Evolutionary conservation across 1,140 invertebrate genomes (phyloP).

Genomic region (Drosophila nannoptera): DNA sequence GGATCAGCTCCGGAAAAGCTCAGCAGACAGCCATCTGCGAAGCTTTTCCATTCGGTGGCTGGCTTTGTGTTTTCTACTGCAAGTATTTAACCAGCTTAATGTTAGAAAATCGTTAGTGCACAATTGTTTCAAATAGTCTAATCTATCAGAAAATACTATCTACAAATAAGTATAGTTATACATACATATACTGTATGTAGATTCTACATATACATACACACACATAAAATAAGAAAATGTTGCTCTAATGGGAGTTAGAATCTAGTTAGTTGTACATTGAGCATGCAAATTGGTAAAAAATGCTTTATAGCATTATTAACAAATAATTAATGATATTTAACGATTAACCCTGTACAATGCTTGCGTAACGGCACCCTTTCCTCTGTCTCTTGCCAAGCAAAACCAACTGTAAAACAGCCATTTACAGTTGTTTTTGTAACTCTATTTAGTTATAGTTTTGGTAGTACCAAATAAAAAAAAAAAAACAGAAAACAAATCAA

Average conservation of each 20-base stretch:
- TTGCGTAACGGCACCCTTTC: neutral
- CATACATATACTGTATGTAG: neutral
- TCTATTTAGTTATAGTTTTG: constrained; percentile 51
- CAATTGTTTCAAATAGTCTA: constrained; percentile 41
- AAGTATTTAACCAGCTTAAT: constrained; percentile 26
- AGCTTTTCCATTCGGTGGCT: constrained; percentile 22
- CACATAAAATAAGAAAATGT: constrained; percentile 2
- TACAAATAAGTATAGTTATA: neutral
- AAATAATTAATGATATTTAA: constrained; percentile 6
- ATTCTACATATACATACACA: neutral
- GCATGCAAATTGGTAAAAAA: constrained; percentile 58
- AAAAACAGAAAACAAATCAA: neutral
- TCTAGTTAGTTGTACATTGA: constrained; percentile 38
- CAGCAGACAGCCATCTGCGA: constrained; percentile 69
- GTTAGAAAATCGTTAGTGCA: constrained; percentile 24
- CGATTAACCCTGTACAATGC: constrained; percentile 57
- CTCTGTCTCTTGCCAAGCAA: constrained; percentile 1
- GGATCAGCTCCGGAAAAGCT: constrained; percentile 15
- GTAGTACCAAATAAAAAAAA: constrained; percentile 45
- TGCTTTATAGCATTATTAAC: constrained; percentile 51
- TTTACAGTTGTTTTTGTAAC: constrained; percentile 51
- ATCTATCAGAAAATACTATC: constrained; percentile 6
- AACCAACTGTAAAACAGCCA: constrained; percentile 68
- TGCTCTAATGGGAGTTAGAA: constrained; percentile 3
- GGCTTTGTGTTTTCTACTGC: constrained; percentile 3